Evolutionary conservation across 2,113 vertebrate genomes (phyloP), one percentile per base, ranked within the genome.

Genomic region (Thinocorus orbignyianus): DNA sequence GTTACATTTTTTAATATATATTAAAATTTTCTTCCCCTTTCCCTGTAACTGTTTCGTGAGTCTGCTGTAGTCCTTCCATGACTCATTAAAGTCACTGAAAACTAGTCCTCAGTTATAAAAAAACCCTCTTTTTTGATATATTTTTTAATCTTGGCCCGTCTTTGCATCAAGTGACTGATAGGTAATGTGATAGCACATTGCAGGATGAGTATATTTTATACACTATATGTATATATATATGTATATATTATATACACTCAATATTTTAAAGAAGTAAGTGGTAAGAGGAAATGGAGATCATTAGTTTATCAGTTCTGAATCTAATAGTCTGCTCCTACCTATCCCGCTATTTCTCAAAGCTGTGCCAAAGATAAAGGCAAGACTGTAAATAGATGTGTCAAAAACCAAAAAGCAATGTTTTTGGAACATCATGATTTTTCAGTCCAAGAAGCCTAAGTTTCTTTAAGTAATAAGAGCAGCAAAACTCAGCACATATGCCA

Each of bases 61-160:
- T 25, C 28, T 77, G 11, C 37, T 86, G 10, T 77, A 83, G 77
- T 65, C 26, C 10, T 92, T 58, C 33, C 22, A 52, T 52, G 13
- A n/a, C 13, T 55, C 19, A 46, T 60, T 31, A 35, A 88, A 76
- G 5, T 13, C 28, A 60, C 16, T 44, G 23, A 39, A 9, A 76
- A 20, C 22, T 31, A 60, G 30, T 52, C 14, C 28, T 30, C 11
- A 23, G 65, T 62, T 71, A 62, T 11, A 57, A n/a, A 65, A 79
- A 39, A 4, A 1, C 1, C 2, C 2, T 28, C 4, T 20, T n/a
- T 42, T 28, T 41, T 25, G 33, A 7, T 17, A 23, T 33, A 41
- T 52, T 9, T 52, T 58, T 26, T 37, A 57, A n/a, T 65, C n/a
- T 62, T 77, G 31, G 9, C 6, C 30, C 88, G 44, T 19, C 17